Percentiles rank a stretch among this genome's conserved stretches.
These are phyloP conservation scores for Pyralis farinalis DNA, from an alignment of 2,888 invertebrate species.

Conservation along the genomic window DNA sequence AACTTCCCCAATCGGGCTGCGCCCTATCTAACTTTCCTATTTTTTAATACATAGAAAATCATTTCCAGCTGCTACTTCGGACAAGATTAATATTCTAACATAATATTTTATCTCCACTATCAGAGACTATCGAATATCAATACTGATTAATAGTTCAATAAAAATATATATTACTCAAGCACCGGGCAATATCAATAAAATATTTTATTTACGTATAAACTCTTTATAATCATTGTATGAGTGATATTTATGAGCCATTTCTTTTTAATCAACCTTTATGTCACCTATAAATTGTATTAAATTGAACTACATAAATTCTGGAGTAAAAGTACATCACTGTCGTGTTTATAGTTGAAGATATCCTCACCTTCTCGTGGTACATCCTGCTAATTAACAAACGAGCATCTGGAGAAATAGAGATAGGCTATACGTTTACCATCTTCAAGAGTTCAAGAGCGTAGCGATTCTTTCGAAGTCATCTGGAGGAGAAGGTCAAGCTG, in stretches of 20 bases:
- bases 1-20: too few relatives aligned
- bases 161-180: not conserved
- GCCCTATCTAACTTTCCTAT: too few relatives aligned
- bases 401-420: too few relatives aligned
- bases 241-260: constrained; percentile 11
- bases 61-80: too few relatives aligned
- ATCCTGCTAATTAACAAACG: too few relatives aligned
- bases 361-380: too few relatives aligned
- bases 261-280: constrained; percentile 14
- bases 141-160: not conserved
- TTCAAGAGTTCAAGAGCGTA: not conserved
- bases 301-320: not conserved
- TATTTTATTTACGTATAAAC: constrained; percentile 5
- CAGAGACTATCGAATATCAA: too few relatives aligned
- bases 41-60: too few relatives aligned
- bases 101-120: too few relatives aligned
- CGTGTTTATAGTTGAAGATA: not conserved
- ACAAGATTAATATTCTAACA: too few relatives aligned
- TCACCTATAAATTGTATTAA: constrained; percentile 1
- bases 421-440: not conserved
- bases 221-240: constrained; percentile 2
- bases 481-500: too few relatives aligned
- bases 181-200: not conserved
- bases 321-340: not conserved
- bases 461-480: too few relatives aligned